Conservation (phyloP, 92 coral and sea anemone genomes). For the Porites divaricata region DNA sequence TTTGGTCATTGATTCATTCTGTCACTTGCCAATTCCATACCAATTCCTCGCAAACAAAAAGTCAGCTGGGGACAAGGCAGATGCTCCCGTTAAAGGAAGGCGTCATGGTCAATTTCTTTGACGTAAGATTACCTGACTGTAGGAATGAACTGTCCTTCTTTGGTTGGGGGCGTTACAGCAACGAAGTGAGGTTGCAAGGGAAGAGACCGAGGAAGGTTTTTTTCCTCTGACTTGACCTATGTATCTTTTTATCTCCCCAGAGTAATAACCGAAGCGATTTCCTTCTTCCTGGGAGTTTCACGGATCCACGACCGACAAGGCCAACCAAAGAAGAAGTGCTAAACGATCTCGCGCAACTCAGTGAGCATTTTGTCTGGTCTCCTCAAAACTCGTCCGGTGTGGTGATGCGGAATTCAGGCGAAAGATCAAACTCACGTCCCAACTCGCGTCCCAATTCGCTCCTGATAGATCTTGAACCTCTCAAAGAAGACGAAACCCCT, state of each 20-base stretch:
- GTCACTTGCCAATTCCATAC: too few species aligned
- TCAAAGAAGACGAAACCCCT: slow-evolving; percentile 74
- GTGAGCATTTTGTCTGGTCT: slow-evolving; percentile 55
- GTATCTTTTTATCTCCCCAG: slow-evolving; percentile 3
- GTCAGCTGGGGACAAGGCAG: too few species aligned
- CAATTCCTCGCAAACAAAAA: too few species aligned
- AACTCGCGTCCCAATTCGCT: slow-evolving; percentile 87
- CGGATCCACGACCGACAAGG: slow-evolving; percentile 71
- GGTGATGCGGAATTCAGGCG: slow-evolving; percentile 58
- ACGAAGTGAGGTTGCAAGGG: not conserved
- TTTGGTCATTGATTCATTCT: too few species aligned
- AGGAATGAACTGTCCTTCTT: too few species aligned
- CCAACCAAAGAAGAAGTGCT: slow-evolving; percentile 62
- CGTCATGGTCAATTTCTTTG: too few species aligned
- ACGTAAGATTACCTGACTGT: too few species aligned
- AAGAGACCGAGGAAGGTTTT: too few species aligned
- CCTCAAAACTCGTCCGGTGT: slow-evolving; percentile 44
- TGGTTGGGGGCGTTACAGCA: not conserved
- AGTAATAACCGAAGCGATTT: slow-evolving; percentile 35
- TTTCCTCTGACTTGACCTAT: not conserved
- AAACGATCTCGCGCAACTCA: slow-evolving; percentile 62
- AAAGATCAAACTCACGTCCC: slow-evolving; percentile 79
- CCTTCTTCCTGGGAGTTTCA: slow-evolving; percentile 51
- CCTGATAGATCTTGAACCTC: slow-evolving; percentile 77
- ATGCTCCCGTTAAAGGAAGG: too few species aligned